A percentile compares a stretch with the other conserved stretches of the same genome.
Conservation (phyloP, 2,797 vertebrate genomes). For the Propithecus deckenii region DNA sequence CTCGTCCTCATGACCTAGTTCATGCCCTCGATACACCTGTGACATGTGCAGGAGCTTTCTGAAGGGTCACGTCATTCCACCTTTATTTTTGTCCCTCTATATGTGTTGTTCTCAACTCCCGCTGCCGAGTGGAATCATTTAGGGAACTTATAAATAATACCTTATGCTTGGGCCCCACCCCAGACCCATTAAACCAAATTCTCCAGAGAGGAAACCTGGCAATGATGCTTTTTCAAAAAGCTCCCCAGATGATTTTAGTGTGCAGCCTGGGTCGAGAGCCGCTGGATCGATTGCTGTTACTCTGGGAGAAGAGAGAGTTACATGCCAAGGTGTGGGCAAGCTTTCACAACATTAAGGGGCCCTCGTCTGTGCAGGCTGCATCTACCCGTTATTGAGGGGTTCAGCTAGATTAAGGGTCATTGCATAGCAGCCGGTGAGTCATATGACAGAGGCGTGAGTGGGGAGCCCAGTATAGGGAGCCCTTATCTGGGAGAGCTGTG, state of each 20-base stretch:
- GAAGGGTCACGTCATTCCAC: no score
- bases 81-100: background rate
- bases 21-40: background rate
- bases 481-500: background rate
- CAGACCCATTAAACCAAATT: background rate
- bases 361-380: background rate
- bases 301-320: background rate
- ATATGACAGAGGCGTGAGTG: rapidly evolving
- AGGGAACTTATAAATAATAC: background rate
- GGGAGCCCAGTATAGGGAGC: background rate
- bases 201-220: background rate
- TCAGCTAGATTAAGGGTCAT: background rate
- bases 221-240: background rate
- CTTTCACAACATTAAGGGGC: background rate
- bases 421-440: background rate
- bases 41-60: background rate
- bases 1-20: background rate
- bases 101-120: background rate
- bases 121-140: background rate
- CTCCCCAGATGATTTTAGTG: background rate
- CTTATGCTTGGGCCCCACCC: background rate
- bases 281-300: background rate
- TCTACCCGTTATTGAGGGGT: background rate
- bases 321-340: rapidly evolving
- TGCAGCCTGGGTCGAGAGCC: background rate